phyloP scores from a whole-genome alignment of 2,797 vertebrate species.

The Hypotaenidia philippensis region DNA sequence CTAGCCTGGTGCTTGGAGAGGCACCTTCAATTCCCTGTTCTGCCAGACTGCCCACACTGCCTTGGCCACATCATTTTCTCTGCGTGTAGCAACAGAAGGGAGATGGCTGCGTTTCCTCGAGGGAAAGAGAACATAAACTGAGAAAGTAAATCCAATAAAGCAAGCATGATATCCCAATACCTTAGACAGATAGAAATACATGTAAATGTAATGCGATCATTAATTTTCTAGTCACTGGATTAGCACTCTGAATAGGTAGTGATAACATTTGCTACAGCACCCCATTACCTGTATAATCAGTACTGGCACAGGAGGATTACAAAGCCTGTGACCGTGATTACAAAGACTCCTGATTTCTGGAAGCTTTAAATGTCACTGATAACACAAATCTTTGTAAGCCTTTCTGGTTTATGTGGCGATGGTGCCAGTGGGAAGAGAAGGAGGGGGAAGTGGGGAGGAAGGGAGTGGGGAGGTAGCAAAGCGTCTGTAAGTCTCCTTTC shows the following conservation, averaged over 20 bases:
- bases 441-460: background rate
- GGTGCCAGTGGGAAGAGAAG: background rate
- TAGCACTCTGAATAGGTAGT: background rate
- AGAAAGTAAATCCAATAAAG: background rate
- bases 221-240: constrained; percentile 23
- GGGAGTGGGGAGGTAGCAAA: background rate
- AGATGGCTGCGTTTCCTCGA: background rate
- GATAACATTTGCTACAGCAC: background rate
- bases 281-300: constrained; percentile 30
- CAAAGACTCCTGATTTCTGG: constrained; percentile 8
- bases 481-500: background rate
- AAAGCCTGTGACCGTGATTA: background rate
- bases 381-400: constrained; percentile 1
- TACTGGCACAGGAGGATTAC: constrained; percentile 1
- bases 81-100: background rate
- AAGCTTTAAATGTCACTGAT: constrained; percentile 38
- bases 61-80: background rate
- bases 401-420: background rate
- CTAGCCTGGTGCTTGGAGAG: background rate
- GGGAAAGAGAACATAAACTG: background rate
- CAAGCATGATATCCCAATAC: background rate
- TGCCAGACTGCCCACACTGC: background rate
- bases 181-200: background rate
- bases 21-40: rapidly evolving
- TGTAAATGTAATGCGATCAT: background rate